These are phyloP conservation scores for Rotaria macrura DNA, from an alignment of 2,888 invertebrate species.

Conservation along the genomic window DNA sequence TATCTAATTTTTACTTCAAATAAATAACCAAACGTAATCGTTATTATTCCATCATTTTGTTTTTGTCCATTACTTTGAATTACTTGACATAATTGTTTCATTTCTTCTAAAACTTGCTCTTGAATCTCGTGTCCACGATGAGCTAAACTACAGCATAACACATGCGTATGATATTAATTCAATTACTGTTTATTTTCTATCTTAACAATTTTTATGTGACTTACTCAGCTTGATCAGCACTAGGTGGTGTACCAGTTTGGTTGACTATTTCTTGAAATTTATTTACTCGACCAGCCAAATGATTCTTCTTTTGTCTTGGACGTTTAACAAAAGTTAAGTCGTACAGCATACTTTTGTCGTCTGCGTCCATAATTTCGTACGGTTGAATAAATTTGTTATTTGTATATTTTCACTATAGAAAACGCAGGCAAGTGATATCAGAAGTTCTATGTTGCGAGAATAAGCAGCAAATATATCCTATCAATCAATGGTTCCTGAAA, in stretches of 20 bases:
- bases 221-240: background rate
- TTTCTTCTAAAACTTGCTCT: background rate
- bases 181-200: too few relatives aligned
- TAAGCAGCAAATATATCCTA: too few relatives aligned
- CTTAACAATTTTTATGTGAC: too few relatives aligned
- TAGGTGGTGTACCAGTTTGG: background rate
- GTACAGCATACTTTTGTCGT: background rate
- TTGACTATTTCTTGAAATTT: constrained; percentile 2
- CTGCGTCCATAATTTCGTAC: too few relatives aligned
- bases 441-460: too few relatives aligned
- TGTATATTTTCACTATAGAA: too few relatives aligned
- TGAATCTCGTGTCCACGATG: background rate
- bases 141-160: background rate
- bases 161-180: background rate
- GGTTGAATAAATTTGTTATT: too few relatives aligned
- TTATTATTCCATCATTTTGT: background rate
- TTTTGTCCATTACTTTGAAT: background rate
- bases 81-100: background rate
- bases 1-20: background rate
- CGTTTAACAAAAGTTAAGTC: background rate
- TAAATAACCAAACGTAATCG: background rate
- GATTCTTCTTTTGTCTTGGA: background rate
- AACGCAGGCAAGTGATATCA: too few relatives aligned
- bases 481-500: too few relatives aligned
- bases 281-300: background rate